Percentiles rank a stretch among this genome's conserved stretches.
Evolutionary conservation across 2,113 vertebrate genomes (phyloP).

Genomic region (Ginglymostoma cirratum): DNA sequence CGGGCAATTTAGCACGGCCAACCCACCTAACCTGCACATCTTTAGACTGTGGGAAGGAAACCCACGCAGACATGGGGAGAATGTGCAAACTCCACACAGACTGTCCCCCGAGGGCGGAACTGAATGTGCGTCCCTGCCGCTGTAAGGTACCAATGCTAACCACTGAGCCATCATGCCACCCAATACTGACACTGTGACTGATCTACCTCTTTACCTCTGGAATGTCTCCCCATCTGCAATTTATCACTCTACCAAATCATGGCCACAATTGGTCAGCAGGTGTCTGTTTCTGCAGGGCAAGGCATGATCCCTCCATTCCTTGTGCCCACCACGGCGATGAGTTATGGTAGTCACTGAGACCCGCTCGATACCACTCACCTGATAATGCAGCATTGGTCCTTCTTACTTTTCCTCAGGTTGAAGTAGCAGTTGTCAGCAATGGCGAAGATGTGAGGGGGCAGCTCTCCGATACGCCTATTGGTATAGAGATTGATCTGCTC

Average conservation of each 20-base stretch:
- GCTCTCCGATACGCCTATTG: slow-evolving; percentile 71
- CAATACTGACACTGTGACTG: too few species aligned
- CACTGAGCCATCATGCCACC: too few species aligned
- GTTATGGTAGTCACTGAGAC: background rate
- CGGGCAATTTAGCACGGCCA: too few species aligned
- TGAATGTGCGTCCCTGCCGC: too few species aligned
- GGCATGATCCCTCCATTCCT: background rate
- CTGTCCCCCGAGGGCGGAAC: too few species aligned
- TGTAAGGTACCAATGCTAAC: too few species aligned
- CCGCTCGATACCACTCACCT: slow-evolving; percentile 58
- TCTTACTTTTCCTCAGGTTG: slow-evolving; percentile 77
- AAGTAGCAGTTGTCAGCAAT: slow-evolving; percentile 90
- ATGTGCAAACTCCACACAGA: too few species aligned
- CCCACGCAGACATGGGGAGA: too few species aligned
- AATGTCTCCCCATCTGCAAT: too few species aligned
- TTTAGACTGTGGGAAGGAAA: too few species aligned
- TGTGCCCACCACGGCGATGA: background rate
- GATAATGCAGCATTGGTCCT: slow-evolving; percentile 89
- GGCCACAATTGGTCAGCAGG: background rate
- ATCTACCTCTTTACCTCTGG: background rate
- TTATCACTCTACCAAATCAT: background rate
- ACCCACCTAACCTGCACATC: too few species aligned
- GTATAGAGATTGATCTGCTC: slow-evolving; percentile 81
- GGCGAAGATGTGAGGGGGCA: slow-evolving; percentile 87
- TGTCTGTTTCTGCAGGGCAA: background rate